Evolutionary conservation across 1,140 invertebrate genomes (phyloP).

Genomic region (Cecropterus lyciades): DNA sequence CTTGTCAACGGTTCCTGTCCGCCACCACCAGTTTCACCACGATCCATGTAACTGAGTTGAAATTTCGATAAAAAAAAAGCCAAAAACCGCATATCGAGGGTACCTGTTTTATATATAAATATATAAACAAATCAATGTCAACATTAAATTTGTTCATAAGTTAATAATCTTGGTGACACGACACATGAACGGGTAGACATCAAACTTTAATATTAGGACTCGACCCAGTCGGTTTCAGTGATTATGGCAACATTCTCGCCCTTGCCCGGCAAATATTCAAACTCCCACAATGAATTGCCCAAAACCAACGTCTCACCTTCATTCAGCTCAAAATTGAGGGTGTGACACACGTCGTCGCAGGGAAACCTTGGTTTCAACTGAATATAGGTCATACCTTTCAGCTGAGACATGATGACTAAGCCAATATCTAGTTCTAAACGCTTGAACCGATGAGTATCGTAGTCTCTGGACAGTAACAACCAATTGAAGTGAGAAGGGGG

Average conservation of each 20-base stretch:
- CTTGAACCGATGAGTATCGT: slow-evolving; percentile 90
- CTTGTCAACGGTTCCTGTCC: too few species aligned
- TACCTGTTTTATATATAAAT: too few species aligned
- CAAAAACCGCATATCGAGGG: too few species aligned
- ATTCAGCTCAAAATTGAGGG: slow-evolving; percentile 86
- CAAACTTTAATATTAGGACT: slow-evolving; percentile 67
- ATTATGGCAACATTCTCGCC: slow-evolving; percentile 90
- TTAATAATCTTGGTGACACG: slow-evolving; percentile 19
- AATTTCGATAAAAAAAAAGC: too few species aligned
- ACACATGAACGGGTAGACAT: not conserved
- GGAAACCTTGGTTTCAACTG: slow-evolving; percentile 88
- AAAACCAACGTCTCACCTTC: slow-evolving; percentile 90
- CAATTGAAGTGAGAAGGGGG: slow-evolving; percentile 92
- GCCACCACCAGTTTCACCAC: too few species aligned
- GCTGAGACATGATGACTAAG: slow-evolving; percentile 89
- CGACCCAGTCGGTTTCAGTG: slow-evolving; percentile 90
- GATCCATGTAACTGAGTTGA: too few species aligned
- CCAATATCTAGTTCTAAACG: slow-evolving; percentile 88
- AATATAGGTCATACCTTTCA: slow-evolving; percentile 88
- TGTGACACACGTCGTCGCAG: slow-evolving; percentile 88
- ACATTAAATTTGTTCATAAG: too few species aligned
- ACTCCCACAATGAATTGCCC: slow-evolving; percentile 89
- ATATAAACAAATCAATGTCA: too few species aligned
- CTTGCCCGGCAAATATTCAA: slow-evolving; percentile 90
- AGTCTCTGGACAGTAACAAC: slow-evolving; percentile 91